phyloP scores from a whole-genome alignment of 2,888 invertebrate species.

The Heliconius erato region DNA sequence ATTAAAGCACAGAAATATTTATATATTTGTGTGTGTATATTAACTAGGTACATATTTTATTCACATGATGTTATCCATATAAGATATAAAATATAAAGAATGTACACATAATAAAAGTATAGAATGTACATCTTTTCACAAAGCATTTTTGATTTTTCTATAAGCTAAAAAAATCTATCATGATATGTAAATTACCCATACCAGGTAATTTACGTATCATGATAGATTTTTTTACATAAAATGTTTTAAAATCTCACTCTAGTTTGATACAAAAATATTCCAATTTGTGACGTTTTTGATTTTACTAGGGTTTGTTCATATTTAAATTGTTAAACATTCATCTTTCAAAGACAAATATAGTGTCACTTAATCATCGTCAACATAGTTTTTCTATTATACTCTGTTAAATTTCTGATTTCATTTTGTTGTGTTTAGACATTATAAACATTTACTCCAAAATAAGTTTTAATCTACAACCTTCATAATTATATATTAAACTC shows the following conservation, averaged over 20 bases:
- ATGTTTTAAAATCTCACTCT: not conserved
- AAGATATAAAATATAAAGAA: not conserved
- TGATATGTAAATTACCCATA: too few species aligned
- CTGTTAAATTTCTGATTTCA: not conserved
- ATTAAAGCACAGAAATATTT: too few species aligned
- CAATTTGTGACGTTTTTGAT: not conserved
- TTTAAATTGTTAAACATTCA: not conserved
- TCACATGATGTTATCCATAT: not conserved
- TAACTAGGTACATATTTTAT: not conserved
- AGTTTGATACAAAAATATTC: not conserved
- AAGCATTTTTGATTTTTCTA: not conserved
- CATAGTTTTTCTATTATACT: too few species aligned
- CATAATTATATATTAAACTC: not conserved
- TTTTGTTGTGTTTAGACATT: not conserved
- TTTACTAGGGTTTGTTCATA: not conserved
- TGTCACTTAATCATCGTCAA: too few species aligned
- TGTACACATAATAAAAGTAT: not conserved
- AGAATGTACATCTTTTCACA: not conserved
- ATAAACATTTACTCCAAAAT: not conserved
- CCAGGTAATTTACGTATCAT: not conserved
- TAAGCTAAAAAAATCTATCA: too few species aligned
- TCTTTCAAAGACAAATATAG: too few species aligned
- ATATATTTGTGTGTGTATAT: too few species aligned
- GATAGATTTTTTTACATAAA: not conserved
- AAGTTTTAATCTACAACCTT: not conserved